A percentile compares a stretch with the other conserved stretches of the same genome.
Conservation (phyloP, 2,797 vertebrate genomes). For the Urosaurus nigricauda region DNA sequence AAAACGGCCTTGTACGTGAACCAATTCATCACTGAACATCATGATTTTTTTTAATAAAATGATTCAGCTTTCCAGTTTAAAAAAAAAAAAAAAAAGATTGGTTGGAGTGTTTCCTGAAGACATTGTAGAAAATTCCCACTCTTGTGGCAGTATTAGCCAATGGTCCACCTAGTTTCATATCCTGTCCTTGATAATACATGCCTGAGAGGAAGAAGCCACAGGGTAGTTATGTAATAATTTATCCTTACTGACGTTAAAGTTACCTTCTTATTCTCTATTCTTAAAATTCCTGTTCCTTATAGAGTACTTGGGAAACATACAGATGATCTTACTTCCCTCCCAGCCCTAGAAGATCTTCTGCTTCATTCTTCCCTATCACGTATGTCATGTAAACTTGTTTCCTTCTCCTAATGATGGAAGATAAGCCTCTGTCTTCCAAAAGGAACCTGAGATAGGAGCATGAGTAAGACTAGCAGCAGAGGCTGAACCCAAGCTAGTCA, state of each 20-base stretch:
- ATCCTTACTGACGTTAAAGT: neutral
- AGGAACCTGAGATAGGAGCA: neutral
- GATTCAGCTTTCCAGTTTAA: constrained; percentile 66
- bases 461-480: neutral
- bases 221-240: neutral
- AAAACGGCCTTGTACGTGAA: constrained; percentile 63
- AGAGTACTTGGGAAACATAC: neutral
- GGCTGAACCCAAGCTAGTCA: neutral
- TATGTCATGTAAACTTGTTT: neutral
- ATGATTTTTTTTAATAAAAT: constrained; percentile 43
- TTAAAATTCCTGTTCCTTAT: neutral
- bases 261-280: neutral
- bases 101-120: constrained; percentile 64
- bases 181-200: constrained; percentile 31
- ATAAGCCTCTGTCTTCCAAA: neutral
- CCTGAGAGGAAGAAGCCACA: constrained; percentile 3
- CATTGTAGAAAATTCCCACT: neutral
- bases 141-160: neutral
- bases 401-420: neutral
- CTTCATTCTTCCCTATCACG: neutral
- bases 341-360: neutral
- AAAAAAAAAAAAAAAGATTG: constrained; percentile 33
- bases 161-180: constrained; percentile 17
- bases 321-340: neutral
- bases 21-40: constrained; percentile 20